Conservation (phyloP, 1,140 invertebrate genomes). For the Babylonia areolata region DNA sequence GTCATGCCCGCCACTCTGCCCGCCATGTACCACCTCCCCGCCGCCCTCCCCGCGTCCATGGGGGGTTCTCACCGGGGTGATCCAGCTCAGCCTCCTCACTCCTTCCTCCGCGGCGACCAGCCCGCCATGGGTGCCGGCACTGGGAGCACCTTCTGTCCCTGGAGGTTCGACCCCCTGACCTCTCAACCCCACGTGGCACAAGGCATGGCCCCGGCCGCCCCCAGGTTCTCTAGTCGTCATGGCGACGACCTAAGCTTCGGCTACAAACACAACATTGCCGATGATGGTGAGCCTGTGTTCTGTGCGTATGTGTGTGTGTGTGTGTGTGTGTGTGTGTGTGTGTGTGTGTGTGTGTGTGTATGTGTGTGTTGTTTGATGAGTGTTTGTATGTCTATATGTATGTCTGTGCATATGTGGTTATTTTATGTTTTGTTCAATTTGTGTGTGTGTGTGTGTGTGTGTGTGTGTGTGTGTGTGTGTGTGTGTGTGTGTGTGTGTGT, state of each 20-base stretch:
- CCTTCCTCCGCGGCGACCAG: conserved; percentile 38
- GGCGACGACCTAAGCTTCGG: conserved; percentile 37
- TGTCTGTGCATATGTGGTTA: neutral
- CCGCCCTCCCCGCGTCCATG: neutral
- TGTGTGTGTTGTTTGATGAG: neutral
- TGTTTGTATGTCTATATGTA: neutral
- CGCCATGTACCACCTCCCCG: conserved; percentile 40
- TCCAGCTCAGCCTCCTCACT: conserved; percentile 17
- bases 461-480: no score
- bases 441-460: neutral
- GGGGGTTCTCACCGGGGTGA: neutral
- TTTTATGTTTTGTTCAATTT: no score
- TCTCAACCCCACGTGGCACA: conserved; percentile 21
- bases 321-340: conserved; percentile 1
- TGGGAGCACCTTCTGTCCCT: conserved; percentile 39
- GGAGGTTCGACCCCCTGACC: conserved; percentile 38
- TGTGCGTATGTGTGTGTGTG: neutral
- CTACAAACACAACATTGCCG: conserved; percentile 40
- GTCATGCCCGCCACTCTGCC: conserved; percentile 24
- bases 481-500: no score
- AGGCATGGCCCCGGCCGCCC: conserved; percentile 1
- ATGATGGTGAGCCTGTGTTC: conserved; percentile 33
- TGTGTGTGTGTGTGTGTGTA: neutral
- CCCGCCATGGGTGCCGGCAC: neutral
- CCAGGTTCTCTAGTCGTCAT: conserved; percentile 19